Evolutionary conservation across 2,888 invertebrate species (phyloP).

Genomic region (Amphiduros pacificus): DNA sequence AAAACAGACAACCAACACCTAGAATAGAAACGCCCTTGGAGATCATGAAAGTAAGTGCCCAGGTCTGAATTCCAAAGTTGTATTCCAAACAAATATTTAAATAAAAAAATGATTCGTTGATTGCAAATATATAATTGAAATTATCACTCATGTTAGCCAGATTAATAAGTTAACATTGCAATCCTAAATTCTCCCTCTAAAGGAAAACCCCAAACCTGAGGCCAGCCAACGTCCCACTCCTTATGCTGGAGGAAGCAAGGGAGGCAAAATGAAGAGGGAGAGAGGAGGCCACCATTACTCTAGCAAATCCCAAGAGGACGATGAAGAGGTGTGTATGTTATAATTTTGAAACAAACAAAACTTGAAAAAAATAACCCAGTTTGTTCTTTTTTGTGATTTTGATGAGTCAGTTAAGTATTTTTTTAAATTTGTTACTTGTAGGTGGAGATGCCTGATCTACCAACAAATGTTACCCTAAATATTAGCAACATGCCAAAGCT

Average conservation of each 20-base stretch:
- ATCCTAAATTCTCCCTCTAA: no score
- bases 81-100: no score
- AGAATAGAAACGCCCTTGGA: no score
- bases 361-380: no score
- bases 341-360: no score
- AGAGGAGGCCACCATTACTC: slow-evolving; percentile 35
- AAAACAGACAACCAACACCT: no score
- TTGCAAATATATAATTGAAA: no score
- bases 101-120: no score
- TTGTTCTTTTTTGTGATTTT: background rate
- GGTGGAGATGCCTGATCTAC: slow-evolving; percentile 47
- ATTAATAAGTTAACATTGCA: no score
- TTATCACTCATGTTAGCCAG: no score
- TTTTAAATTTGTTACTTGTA: slow-evolving; percentile 26
- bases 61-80: no score
- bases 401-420: background rate
- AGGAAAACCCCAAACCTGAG: background rate
- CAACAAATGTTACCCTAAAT: slow-evolving; percentile 62
- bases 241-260: background rate
- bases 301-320: slow-evolving; percentile 25
- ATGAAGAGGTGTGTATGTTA: slow-evolving; percentile 16
- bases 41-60: no score
- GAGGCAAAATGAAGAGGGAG: slow-evolving; percentile 40
- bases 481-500: slow-evolving; percentile 67
- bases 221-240: background rate